Base-by-base conservation (phyloP, 1,140 invertebrate genomes). In the Elymnias hypermnestra region DNA sequence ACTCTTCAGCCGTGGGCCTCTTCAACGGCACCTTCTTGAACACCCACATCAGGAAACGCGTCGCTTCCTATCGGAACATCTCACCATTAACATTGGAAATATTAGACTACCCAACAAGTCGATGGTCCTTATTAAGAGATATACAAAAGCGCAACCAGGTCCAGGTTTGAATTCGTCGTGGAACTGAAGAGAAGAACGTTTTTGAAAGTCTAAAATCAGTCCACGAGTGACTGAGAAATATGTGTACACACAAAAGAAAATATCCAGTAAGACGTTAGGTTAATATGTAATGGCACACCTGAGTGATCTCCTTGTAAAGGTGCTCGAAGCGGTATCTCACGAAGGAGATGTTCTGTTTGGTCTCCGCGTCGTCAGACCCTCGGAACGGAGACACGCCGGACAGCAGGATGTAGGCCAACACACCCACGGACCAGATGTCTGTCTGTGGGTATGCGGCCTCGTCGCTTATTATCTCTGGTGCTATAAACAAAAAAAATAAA, bases 371-470 rank as follows among this genome's bases (percentile, higher is more conserved):
- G 54, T 92, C 92, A 13, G 89, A 88, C 3, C 95, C 97, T 35
- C 89, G 87, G 91, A 98, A 99, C 19, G 98, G 97, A 21, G 97
- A 95, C 5, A 91, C 91, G 5, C 98, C 98, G 7, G 96, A 98
- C 19, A 99, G 83, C 74, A 99, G 87, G n/a, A 98, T 89, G 86
- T 99, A 99, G 1, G 94, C 90, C 0, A 99, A 85, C 3, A 97
- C 95, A 13, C 96, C 98, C 13, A 99, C 88, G 35, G 94, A 94
- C 98, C 98, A 99, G 57, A 99, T 93, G 83, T 99, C 98, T 15
- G 95, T 95, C 70, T 97, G 94, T 2, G 93, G 93, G 70, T 91
- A 94, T 3, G 95, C 93, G 8, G 92, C 89, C 78, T 95, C 93
- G 62, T 97, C 95, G 69, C 92, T 92, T 15, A 98, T 82, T 41